Percentiles rank a stretch among this genome's conserved stretches.
phyloP scores from a whole-genome alignment of 2,888 invertebrate species.

The Philereme transversata region DNA sequence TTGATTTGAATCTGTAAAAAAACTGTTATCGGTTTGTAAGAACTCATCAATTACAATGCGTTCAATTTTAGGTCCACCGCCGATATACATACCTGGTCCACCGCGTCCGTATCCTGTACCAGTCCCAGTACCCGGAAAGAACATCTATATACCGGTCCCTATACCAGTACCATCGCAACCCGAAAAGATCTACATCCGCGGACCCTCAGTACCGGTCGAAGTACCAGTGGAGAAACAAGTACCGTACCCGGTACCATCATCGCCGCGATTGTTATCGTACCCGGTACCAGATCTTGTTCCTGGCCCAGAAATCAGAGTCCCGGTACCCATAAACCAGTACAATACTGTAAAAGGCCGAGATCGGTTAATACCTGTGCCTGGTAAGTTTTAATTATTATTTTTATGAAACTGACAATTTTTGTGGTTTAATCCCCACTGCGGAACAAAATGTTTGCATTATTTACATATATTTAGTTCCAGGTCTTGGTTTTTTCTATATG shows the following conservation, averaged over 20 bases:
- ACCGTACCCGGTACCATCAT: conserved; percentile 55
- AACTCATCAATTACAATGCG: no score
- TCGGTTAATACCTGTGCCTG: conserved; percentile 55
- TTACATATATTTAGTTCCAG: no score
- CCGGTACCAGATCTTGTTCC: conserved; percentile 51
- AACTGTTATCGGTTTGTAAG: no score
- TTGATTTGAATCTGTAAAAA: no score
- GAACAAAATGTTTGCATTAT: no score
- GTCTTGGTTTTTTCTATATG: no score
- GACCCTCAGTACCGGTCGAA: conserved; percentile 53
- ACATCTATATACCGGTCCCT: conserved; percentile 50
- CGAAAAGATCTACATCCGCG: conserved; percentile 54
- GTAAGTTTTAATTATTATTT: neutral
- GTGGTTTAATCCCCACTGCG: no score
- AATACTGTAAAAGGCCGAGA: conserved; percentile 58
- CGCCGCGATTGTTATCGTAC: conserved; percentile 46
- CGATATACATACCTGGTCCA: conserved; percentile 64
- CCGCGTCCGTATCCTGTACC: conserved; percentile 69
- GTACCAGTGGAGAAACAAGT: conserved; percentile 56
- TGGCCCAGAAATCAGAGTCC: conserved; percentile 55
- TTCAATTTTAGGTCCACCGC: conserved; percentile 59
- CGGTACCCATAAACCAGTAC: conserved; percentile 56
- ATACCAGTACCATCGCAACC: conserved; percentile 57
- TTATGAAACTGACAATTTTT: neutral
- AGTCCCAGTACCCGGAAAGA: conserved; percentile 64